These are phyloP conservation scores for Aphelenchoides avenae DNA, from an alignment of 1,140 invertebrate genomes.

Conservation along the genomic window DNA sequence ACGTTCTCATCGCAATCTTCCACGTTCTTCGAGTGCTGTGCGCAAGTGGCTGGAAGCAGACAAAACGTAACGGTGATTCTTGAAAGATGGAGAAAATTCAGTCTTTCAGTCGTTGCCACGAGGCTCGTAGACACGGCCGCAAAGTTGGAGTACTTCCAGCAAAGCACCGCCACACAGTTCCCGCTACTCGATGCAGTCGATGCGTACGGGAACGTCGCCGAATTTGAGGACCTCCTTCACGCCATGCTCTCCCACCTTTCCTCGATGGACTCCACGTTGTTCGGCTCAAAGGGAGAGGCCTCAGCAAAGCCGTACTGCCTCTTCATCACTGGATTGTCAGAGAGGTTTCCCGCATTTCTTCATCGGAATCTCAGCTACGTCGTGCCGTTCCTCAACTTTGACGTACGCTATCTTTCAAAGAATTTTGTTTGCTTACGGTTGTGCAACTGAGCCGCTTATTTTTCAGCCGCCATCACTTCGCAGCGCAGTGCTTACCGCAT, in stretches of 20 bases:
- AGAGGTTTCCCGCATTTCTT: slow-evolving; percentile 6
- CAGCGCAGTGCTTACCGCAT: slow-evolving; percentile 23
- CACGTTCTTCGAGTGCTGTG: slow-evolving; percentile 19
- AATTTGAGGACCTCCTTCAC: slow-evolving; percentile 10
- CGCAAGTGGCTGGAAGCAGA: not conserved
- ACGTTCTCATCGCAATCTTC: slow-evolving; percentile 12
- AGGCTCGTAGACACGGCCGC: slow-evolving; percentile 25
- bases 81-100: not conserved
- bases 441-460: slow-evolving; percentile 1
- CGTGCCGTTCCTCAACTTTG: slow-evolving; percentile 17
- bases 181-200: slow-evolving; percentile 23
- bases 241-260: slow-evolving; percentile 17
- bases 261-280: slow-evolving; percentile 3
- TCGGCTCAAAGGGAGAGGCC: slow-evolving; percentile 3
- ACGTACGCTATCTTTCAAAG: slow-evolving; percentile 14
- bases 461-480: slow-evolving; percentile 29
- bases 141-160: slow-evolving; percentile 18
- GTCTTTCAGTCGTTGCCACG: slow-evolving; percentile 25
- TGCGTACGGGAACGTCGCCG: slow-evolving; percentile 9
- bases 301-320: slow-evolving; percentile 16
- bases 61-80: slow-evolving; percentile 4
- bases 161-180: slow-evolving; percentile 17
- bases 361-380: slow-evolving; percentile 12
- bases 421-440: slow-evolving; percentile 2
- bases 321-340: slow-evolving; percentile 28